A percentile compares a stretch with the other conserved stretches of the same genome.
phyloP scores from a whole-genome alignment of 2,888 invertebrate species.

The Dynastes grantii region DNA sequence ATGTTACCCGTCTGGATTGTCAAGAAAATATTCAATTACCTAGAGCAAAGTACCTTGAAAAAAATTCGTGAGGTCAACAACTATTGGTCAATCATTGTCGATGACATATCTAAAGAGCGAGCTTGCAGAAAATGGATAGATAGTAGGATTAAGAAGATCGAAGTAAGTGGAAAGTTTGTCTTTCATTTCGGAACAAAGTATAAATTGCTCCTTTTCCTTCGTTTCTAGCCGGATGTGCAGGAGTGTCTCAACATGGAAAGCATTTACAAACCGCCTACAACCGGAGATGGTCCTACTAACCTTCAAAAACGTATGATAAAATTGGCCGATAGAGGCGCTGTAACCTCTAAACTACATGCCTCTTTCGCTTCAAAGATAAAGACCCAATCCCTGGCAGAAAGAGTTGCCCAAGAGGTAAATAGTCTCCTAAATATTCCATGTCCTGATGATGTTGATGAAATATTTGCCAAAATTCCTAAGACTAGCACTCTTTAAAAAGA shows the following conservation, averaged over 20 bases:
- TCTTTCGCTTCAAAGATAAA: background rate
- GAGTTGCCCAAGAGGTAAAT: background rate
- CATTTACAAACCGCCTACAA: background rate
- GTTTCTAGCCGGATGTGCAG: no score
- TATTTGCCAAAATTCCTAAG: no score
- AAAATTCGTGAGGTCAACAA: slow-evolving; percentile 54
- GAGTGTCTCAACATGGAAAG: background rate
- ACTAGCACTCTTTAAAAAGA: no score
- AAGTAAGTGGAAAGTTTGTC: slow-evolving; percentile 17
- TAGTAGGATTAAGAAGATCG: slow-evolving; percentile 51
- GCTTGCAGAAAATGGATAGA: slow-evolving; percentile 52
- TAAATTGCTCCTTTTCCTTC: no score
- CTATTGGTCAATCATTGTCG: slow-evolving; percentile 58
- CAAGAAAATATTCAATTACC: slow-evolving; percentile 57
- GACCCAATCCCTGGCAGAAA: slow-evolving; percentile 2
- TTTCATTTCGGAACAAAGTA: no score
- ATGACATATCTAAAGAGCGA: slow-evolving; percentile 55
- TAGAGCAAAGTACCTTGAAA: slow-evolving; percentile 57
- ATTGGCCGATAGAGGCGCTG: slow-evolving; percentile 42
- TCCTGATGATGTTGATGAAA: no score
- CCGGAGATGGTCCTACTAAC: background rate
- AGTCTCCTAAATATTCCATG: no score
- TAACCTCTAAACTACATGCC: slow-evolving; percentile 20
- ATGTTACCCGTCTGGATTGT: slow-evolving; percentile 60
- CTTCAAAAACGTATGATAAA: slow-evolving; percentile 40